phyloP scores from a whole-genome alignment of 2,113 vertebrate species.

The Mesembrinibis cayennensis region DNA sequence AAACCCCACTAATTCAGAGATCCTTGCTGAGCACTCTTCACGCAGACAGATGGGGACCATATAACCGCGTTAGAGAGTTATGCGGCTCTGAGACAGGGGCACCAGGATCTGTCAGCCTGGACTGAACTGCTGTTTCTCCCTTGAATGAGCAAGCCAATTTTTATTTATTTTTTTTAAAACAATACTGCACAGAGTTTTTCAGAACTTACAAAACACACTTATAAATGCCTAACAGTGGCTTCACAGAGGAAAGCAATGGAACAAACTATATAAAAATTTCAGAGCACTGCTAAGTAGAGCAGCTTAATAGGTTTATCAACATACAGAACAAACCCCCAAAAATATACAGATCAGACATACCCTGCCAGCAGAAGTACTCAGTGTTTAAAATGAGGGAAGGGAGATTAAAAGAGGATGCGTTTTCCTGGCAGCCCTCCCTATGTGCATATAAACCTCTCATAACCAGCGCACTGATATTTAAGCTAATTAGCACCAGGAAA shows the following conservation, averaged over 20 bases:
- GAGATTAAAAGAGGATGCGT: background rate
- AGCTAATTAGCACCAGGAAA: constrained; percentile 49
- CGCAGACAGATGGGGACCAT: background rate
- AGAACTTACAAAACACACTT: background rate
- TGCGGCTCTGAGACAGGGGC: background rate
- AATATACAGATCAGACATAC: background rate
- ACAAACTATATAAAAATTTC: background rate
- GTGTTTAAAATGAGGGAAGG: background rate
- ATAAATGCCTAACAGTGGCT: background rate
- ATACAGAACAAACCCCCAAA: background rate
- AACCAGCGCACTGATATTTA: constrained; percentile 1
- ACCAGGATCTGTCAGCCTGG: background rate
- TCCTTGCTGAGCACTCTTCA: background rate
- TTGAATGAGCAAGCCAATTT: background rate
- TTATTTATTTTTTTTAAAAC: background rate
- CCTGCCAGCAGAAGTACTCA: background rate
- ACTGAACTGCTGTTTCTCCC: background rate
- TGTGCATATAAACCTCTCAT: background rate
- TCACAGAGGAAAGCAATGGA: background rate
- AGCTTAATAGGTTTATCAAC: background rate
- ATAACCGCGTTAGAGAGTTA: background rate
- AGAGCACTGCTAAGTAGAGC: background rate
- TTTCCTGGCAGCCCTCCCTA: background rate
- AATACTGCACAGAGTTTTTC: background rate
- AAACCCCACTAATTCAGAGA: background rate